Evolutionary conservation across 53 echinoderm and acorn worm genomes (phyloP), one percentile per base, ranked within the genome.

Genomic region (Luidia sarsii): DNA sequence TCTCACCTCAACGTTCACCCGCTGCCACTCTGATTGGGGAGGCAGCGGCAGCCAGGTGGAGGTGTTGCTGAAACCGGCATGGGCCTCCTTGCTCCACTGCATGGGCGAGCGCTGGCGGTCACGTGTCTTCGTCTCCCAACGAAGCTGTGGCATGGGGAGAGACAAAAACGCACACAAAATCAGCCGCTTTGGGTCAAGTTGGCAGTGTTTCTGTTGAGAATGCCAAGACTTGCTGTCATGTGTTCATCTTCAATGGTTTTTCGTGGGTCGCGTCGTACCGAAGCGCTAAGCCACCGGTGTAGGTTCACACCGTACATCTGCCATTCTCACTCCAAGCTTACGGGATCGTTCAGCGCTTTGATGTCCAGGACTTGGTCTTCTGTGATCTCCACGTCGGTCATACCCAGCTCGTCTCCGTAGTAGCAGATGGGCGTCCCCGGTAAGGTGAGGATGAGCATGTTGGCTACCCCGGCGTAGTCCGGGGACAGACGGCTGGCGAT

Each of bases 371-470:
- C 48, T 43, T 87, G 48, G 13, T 67, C 85, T 9, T 8, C 22
- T 5, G 85, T 80, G 20, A 92, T 68, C 4, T 2, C 30, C 2
- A 87, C 86, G 23, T 95, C 91, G 59, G 82, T 70, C 95, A 95
- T 95, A 3, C 95, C 95, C 50, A 95, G 67, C 65, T 95, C 95
- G 48, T 95, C 95, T 64, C 95, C 95, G 79, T 95, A 92, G 90
- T 95, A 95, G 86, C 87, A 85, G 66, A 92, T 90, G 24, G 95
- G 95, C 33, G 92, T 95, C 19, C 95, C 95, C 2, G 95, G 95
- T 4, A 95, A 69, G n/a, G 95, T 95, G 46, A 95, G 79, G 28
- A 95, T 62, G 16, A 95, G 52, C 72, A 95, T 82, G 43, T 95
- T 92, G 23, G 85, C 84, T 7, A 82, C 89, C 14, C 86, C 79